Evolutionary conservation across 1,140 invertebrate species (phyloP), one percentile per base, ranked within the genome.

Genomic region (Musca domestica): DNA sequence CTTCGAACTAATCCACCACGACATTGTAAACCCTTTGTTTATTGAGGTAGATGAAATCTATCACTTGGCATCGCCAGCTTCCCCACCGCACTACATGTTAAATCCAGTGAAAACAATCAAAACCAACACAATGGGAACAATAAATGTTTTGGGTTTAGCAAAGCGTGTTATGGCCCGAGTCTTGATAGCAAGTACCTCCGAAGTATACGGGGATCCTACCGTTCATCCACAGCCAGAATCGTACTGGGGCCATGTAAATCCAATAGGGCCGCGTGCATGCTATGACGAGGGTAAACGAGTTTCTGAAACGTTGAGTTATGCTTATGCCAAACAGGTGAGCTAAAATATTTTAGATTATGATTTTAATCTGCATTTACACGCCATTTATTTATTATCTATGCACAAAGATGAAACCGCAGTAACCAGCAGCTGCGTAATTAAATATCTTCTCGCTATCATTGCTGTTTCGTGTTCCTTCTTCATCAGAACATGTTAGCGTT

Each of bases 101-200:
- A 99, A 99, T 87, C 98, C 98, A 41, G 97, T 99, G 0, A 99
- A 99, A 85, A 99, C 98, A 19, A 96, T 99, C 67, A 99, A 99
- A 83, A 99, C 98, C 2, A 99, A 99, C 82, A 98, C 96, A 17
- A 87, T 99, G 80, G 80, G 80, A 46, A 99, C 98, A n/a, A 98
- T 99, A 71, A 99, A 99, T 85, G 95, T 99, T 87, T 85, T 99
- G 71, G 97, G 96, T 66, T 83, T 99, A 68, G 96, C 96, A 1
- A 94, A 97, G 81, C 86, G 98, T 73, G 94, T 98, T 20, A 92
- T 95, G 76, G 98, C 97, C 22, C 91, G 90, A 80, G 90, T 99
- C 61, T 85, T 99, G 48, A 94, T 99, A 74, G 97, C 98, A 0
- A 98, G 96, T 75, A 99, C 97, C 27, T 98, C 96, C 3, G 98